Conservation (phyloP, 2,113 vertebrate species). For the Pelusios castaneus region DNA sequence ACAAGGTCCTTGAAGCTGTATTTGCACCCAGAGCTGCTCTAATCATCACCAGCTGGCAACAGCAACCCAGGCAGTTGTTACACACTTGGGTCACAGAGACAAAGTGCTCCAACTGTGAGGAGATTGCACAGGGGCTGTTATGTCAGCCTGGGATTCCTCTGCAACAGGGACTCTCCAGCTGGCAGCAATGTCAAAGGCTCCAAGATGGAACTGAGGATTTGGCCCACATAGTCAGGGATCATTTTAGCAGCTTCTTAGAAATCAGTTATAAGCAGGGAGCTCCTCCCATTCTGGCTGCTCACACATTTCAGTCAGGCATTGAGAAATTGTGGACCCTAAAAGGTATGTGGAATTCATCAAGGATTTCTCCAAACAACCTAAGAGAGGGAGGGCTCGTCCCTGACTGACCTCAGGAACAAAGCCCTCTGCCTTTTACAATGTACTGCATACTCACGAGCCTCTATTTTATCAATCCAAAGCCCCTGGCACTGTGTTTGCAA, state of each 20-base stretch:
- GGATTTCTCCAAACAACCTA: neutral
- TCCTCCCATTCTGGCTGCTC: neutral
- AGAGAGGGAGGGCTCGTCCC: neutral
- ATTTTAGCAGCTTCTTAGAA: neutral
- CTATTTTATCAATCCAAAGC: neutral
- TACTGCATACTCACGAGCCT: neutral
- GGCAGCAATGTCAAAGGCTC: neutral
- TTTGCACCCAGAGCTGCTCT: neutral
- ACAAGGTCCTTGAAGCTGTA: neutral
- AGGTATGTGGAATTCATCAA: neutral
- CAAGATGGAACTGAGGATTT: neutral
- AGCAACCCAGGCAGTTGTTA: neutral
- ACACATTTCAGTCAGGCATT: neutral
- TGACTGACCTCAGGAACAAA: neutral
- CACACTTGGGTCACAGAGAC: neutral
- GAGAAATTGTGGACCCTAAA: neutral
- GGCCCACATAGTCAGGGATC: neutral
- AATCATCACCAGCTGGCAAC: neutral
- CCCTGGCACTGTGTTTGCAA: neutral
- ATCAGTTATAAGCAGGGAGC: neutral
- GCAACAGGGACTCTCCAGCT: neutral
- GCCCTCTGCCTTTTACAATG: neutral
- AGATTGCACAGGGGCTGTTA: neutral
- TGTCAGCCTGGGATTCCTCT: neutral
- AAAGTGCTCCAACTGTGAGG: neutral